Evolutionary conservation across 2,888 invertebrate genomes (phyloP), one percentile per base, ranked within the genome.

Genomic region (Tethea ocularis): DNA sequence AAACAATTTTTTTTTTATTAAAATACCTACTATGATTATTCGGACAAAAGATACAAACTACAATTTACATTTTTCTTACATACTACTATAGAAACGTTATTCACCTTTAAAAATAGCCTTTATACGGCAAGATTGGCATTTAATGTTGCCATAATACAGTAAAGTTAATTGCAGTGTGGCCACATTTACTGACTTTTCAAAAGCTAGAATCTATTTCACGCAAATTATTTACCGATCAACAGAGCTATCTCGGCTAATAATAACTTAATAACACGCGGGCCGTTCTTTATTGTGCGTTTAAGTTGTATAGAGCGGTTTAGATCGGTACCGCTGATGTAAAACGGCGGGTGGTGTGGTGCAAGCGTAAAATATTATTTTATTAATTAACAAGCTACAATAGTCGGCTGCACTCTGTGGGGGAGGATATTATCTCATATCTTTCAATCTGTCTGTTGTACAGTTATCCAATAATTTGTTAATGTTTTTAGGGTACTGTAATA

Each of bases 131-230:
- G 46, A 46, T 20, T 8, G 46, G 10, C 38, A 38, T 38, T 38
- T n/a, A 38, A n/a, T 38, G n/a, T 10, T 46, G 20, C 20, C 46
- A 7, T 46, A 46, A 46, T 10, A 46, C 46, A 20, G 46, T 8
- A n/a, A 46, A 20, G 7, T 11, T 33, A 22, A 33, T 54, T 33
- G 17, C 33, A 36, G 4, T 1, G n/a, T 1, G 17, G 7, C 3
- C 20, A 33, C 20, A 33, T 33, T 33, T 4, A 17, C 20, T 33
- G 33, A 46, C n/a, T 20, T 7, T 33, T 17, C 33, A 53, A 53
- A 54, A 36, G 22, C 20, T 54, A 15, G 17, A 33, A 33, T 15
- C 54, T 54, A 54, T 54, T 54, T 54, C 54, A 54, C 54, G 54
- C 36, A 22, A 22, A 54, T 54, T 33, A 54, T 54, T 33, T 20